Evolutionary conservation across 2,888 invertebrate species (phyloP).

Genomic region (Miltochrista miniata): DNA sequence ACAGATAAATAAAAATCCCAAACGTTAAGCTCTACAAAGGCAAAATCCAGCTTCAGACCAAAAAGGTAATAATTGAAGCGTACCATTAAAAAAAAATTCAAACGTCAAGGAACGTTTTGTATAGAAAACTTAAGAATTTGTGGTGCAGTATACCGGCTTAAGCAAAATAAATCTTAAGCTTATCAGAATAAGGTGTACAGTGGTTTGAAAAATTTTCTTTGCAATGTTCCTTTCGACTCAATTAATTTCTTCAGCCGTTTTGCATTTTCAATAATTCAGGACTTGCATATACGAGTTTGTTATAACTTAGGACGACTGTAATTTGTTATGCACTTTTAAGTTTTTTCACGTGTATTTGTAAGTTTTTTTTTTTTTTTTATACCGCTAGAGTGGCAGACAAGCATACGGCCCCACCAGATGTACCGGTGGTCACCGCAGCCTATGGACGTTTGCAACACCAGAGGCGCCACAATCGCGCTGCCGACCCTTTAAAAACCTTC

Average conservation of each 20-base stretch:
- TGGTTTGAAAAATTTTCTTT: slow-evolving; percentile 26
- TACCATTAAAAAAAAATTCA: slow-evolving; percentile 22
- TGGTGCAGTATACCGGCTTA: not conserved
- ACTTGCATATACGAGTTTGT: slow-evolving; percentile 46
- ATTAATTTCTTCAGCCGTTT: slow-evolving; percentile 57
- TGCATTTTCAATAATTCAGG: slow-evolving; percentile 49
- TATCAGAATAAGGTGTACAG: not conserved
- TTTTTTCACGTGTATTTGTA: not conserved
- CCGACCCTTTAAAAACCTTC: too few relatives aligned
- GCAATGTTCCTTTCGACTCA: slow-evolving; percentile 44
- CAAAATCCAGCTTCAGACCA: slow-evolving; percentile 17
- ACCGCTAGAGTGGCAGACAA: too few relatives aligned
- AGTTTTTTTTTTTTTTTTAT: too few relatives aligned
- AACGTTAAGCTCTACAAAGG: slow-evolving; percentile 15
- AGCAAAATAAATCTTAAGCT: not conserved
- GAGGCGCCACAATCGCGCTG: too few relatives aligned
- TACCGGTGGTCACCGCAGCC: too few relatives aligned
- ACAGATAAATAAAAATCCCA: not conserved
- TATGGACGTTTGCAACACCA: too few relatives aligned
- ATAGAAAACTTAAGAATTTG: slow-evolving; percentile 23
- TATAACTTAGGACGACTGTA: slow-evolving; percentile 41
- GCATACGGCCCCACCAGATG: too few relatives aligned
- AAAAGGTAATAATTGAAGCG: slow-evolving; percentile 24
- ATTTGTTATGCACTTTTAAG: slow-evolving; percentile 10
- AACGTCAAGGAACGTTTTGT: slow-evolving; percentile 36